A percentile compares a stretch with the other conserved stretches of the same genome.
Conservation (phyloP, 2,888 invertebrate species). For the Argyresthia goedartella region DNA sequence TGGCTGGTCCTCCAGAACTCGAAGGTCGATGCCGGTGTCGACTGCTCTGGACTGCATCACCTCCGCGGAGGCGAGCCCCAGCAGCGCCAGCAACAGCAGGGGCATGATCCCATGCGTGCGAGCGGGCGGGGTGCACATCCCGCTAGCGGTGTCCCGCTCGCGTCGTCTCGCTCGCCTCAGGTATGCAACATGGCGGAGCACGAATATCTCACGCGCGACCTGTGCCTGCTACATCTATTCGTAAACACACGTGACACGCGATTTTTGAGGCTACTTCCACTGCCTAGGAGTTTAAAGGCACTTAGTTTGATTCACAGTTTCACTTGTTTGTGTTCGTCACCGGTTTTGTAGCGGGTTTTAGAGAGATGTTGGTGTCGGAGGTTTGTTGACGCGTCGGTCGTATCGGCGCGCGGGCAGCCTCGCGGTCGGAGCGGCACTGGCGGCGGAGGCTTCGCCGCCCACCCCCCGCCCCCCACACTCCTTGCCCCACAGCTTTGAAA, state of each 20-base stretch:
- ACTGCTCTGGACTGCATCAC: conserved; percentile 91
- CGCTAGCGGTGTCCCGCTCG: conserved; percentile 57
- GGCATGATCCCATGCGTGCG: conserved; percentile 48
- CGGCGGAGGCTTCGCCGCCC: conserved; percentile 55
- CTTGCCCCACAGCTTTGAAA: conserved; percentile 50
- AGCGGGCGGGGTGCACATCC: conserved; percentile 1
- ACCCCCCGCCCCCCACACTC: conserved; percentile 40
- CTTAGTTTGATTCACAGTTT: not conserved
- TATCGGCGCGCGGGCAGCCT: conserved; percentile 43
- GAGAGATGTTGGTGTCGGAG: conserved; percentile 20
- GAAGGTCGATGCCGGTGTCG: conserved; percentile 87
- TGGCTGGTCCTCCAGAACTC: conserved; percentile 88
- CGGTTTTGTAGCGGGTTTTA: conserved; percentile 22
- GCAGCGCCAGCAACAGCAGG: conserved; percentile 37
- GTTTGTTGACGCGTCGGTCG: conserved; percentile 15
- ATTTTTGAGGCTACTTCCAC: conserved; percentile 19
- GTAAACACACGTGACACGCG: conserved; percentile 65
- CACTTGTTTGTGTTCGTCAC: not conserved
- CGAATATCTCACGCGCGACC: conserved; percentile 67
- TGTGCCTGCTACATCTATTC: conserved; percentile 65
- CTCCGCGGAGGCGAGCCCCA: conserved; percentile 53
- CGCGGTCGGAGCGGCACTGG: conserved; percentile 58
- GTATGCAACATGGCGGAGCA: conserved; percentile 71
- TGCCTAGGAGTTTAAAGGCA: not conserved
- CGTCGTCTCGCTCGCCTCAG: conserved; percentile 62